A percentile compares a stretch with the other conserved stretches of the same genome.
phyloP scores from a whole-genome alignment of 2,797 vertebrate genomes.

The Zalophus californianus region DNA sequence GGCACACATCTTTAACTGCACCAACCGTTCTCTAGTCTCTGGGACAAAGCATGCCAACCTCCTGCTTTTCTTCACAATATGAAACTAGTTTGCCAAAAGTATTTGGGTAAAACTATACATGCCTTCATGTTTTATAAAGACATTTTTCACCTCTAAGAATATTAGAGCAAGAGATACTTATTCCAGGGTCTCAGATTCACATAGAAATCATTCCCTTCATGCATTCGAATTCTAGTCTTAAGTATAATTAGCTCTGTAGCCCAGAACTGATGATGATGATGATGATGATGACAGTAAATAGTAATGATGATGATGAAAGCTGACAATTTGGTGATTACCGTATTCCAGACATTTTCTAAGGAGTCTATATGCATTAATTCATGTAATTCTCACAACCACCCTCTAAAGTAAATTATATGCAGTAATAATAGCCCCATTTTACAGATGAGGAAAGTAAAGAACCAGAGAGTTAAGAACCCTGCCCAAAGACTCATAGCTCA shows the following conservation, averaged over 20 bases:
- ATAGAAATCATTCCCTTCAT: background rate
- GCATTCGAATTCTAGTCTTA: background rate
- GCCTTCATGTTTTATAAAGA: background rate
- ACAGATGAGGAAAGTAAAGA: background rate
- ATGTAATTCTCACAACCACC: background rate
- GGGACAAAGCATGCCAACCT: background rate
- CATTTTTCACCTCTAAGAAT: slow-evolving; percentile 15
- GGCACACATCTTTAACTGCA: background rate
- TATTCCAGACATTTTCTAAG: background rate
- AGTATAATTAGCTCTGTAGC: background rate
- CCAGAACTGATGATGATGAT: background rate
- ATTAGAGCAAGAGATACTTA: background rate
- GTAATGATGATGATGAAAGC: background rate
- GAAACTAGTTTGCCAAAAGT: background rate
- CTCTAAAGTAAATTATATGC: background rate
- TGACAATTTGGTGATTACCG: background rate
- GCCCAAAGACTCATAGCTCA: background rate
- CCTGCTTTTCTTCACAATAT: background rate
- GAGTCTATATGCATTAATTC: background rate
- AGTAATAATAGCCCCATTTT: background rate
- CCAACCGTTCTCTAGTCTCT: background rate
- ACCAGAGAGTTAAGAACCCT: background rate
- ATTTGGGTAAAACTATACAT: background rate
- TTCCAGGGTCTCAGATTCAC: background rate
- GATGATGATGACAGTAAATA: background rate